Conservation (phyloP, 2,797 vertebrate species). For the Scleropages formosus region DNA sequence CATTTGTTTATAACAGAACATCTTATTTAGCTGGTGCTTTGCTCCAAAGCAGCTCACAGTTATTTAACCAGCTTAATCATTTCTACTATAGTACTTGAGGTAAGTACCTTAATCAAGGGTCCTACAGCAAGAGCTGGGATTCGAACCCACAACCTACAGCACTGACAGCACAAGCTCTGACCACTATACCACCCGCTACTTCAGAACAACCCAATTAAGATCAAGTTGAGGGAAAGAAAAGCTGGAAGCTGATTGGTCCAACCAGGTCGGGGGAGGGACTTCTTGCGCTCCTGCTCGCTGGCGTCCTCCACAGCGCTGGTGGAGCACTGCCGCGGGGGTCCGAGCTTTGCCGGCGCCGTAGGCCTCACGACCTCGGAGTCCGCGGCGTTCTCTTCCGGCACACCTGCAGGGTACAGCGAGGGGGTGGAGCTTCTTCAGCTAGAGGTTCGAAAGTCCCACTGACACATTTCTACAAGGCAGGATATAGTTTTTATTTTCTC, state of each 20-base stretch:
- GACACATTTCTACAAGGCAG: no score
- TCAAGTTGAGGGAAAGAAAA: constrained; percentile 39
- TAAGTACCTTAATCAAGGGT: no score
- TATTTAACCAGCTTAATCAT: no score
- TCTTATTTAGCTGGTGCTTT: no score
- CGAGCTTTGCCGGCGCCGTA: constrained; percentile 52
- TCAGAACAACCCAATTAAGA: no score
- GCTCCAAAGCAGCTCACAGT: no score
- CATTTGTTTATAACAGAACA: neutral
- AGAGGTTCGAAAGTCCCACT: constrained; percentile 34
- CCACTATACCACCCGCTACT: no score
- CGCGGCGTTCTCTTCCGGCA: constrained; percentile 63
- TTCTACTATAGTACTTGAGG: no score
- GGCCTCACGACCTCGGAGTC: constrained; percentile 56
- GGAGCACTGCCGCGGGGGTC: constrained; percentile 67
- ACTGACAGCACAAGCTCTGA: no score
- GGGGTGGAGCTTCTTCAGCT: neutral
- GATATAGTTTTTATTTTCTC: no score
- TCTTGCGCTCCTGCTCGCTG: constrained; percentile 67
- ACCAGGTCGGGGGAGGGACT: constrained; percentile 75
- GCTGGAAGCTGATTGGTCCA: constrained; percentile 53
- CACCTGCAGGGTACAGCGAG: constrained; percentile 56
- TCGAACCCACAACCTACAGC: no score
- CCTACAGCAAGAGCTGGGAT: no score
- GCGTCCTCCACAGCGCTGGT: constrained; percentile 55